A percentile compares a stretch with the other conserved stretches of the same genome.
Conservation (phyloP, 2,888 invertebrate species). For the Sesia bembeciformis region DNA sequence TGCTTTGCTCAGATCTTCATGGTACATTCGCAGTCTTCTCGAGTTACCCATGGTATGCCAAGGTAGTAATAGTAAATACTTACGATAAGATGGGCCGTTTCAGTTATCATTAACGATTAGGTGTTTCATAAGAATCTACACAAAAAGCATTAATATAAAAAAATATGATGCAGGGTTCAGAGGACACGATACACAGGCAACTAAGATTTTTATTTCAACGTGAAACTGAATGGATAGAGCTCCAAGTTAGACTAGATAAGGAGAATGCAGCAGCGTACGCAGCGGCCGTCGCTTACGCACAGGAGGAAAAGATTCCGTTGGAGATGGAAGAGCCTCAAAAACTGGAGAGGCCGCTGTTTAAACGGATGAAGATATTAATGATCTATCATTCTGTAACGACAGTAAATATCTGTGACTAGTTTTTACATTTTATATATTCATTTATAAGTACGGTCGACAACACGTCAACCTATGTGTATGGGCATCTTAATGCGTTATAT, state of each 20-base stretch:
- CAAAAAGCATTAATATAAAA: too few species aligned
- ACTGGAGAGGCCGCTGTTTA: conserved; percentile 40
- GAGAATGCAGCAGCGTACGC: conserved; percentile 17
- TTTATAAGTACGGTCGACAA: too few species aligned
- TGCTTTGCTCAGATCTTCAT: too few species aligned
- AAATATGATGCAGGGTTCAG: conserved; percentile 46
- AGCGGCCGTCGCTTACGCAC: conserved; percentile 14
- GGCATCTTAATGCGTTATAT: too few species aligned
- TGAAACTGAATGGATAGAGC: conserved; percentile 38
- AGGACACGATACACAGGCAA: conserved; percentile 60
- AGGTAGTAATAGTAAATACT: too few species aligned
- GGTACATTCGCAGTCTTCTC: too few species aligned
- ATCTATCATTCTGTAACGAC: conserved; percentile 59
- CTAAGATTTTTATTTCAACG: conserved; percentile 43
- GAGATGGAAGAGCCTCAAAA: conserved; percentile 17
- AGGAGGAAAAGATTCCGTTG: conserved; percentile 21
- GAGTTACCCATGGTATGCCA: too few species aligned
- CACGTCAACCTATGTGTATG: too few species aligned
- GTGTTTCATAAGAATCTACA: too few species aligned
- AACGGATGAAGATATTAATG: conserved; percentile 47
- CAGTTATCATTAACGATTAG: too few species aligned
- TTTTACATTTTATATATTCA: neutral
- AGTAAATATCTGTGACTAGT: conserved; percentile 23
- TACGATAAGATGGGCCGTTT: too few species aligned
- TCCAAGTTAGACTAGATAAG: conserved; percentile 26